phyloP scores from a whole-genome alignment of 1,140 invertebrate genomes.

The Caenorhabditis elegans region WBcel235 BX284606.5:69501-70000 shows the following conservation, averaged over 20 bases:
- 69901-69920: no score
- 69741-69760: not conserved
- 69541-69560: not conserved
- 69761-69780: slow-evolving; percentile 10
- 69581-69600: not conserved
- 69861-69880: no score
- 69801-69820: no score
- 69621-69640: not conserved
- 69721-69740: not conserved
- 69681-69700: not conserved
- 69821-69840: no score
- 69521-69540: not conserved
- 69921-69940: no score
- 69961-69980: no score
- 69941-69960: no score
- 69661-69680: not conserved
- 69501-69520: not conserved
- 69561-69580: not conserved
- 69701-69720: not conserved
- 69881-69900: no score
- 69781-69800: not conserved
- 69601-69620: not conserved
- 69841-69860: not conserved
- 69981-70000: no score
- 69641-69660: not conserved